Evolutionary conservation across 2,113 vertebrate species (phyloP).

Genomic region (Ardeotis arabs): DNA sequence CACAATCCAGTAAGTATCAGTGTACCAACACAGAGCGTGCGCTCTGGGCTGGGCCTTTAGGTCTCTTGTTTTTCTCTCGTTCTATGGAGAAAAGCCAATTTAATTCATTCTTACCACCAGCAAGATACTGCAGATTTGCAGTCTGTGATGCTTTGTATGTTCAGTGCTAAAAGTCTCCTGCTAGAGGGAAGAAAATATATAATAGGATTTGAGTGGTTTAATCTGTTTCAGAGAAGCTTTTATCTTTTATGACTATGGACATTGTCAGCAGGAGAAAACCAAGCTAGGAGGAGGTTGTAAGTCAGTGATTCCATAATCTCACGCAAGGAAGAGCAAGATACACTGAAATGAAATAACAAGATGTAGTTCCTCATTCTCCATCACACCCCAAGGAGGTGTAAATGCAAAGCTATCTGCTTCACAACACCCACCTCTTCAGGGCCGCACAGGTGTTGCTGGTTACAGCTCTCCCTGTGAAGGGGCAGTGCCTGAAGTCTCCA

Average conservation of each 20-base stretch:
- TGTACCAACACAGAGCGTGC: rapidly evolving
- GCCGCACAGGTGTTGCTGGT: not conserved
- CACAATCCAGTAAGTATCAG: not conserved
- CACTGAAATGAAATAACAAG: not conserved
- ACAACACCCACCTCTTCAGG: not conserved
- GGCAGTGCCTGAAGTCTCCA: not conserved
- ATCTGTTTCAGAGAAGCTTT: not conserved
- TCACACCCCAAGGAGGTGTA: not conserved
- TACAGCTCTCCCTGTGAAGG: not conserved
- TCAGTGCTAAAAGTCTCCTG: not conserved
- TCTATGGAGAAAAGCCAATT: not conserved
- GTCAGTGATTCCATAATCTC: not conserved
- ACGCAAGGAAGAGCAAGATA: not conserved
- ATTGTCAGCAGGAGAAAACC: not conserved
- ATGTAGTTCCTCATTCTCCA: not conserved
- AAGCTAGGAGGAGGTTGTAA: not conserved
- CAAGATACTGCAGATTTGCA: not conserved
- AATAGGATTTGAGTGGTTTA: not conserved
- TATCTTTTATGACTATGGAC: not conserved
- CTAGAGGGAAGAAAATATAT: not conserved
- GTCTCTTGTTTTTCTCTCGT: not conserved
- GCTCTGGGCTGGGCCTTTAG: not conserved
- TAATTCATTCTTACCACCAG: not conserved
- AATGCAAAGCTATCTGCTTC: not conserved
- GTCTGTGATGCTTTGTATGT: not conserved